These are phyloP conservation scores for Solea solea DNA, from an alignment of 2,113 vertebrate species.

Conservation along the genomic window DNA sequence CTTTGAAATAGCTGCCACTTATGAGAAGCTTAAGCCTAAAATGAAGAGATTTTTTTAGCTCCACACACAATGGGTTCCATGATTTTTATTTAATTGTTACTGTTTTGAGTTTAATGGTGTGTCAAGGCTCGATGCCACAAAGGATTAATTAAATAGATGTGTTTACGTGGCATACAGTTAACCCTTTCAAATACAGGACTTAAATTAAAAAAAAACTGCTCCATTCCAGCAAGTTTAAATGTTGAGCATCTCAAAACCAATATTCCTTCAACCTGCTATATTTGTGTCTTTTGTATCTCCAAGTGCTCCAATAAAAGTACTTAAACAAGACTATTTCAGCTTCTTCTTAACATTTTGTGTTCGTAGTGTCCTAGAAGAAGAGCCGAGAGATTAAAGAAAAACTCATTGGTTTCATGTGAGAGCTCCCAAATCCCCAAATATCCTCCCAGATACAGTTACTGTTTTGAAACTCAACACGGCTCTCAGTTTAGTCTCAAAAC, in stretches of 20 bases:
- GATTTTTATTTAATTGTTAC: neutral
- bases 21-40: slow-evolving; percentile 1
- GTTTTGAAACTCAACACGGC: slow-evolving; percentile 19
- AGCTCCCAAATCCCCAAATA: slow-evolving; percentile 11
- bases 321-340: neutral
- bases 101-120: slow-evolving; percentile 1
- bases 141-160: neutral
- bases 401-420: neutral
- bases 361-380: neutral
- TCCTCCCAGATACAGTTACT: slow-evolving; percentile 18
- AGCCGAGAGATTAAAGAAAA: neutral
- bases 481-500: neutral
- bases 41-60: slow-evolving; percentile 7
- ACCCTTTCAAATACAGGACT: neutral
- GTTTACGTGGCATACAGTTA: neutral
- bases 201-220: no score
- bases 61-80: neutral
- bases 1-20: slow-evolving; percentile 19
- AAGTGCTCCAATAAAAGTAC: neutral
- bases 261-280: no score
- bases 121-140: slow-evolving; percentile 20
- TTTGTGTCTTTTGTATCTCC: neutral
- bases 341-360: neutral
- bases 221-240: no score
- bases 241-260: neutral